These are phyloP conservation scores for Stenodera caucasica DNA, from an alignment of 2,888 invertebrate genomes.

Conservation along the genomic window DNA sequence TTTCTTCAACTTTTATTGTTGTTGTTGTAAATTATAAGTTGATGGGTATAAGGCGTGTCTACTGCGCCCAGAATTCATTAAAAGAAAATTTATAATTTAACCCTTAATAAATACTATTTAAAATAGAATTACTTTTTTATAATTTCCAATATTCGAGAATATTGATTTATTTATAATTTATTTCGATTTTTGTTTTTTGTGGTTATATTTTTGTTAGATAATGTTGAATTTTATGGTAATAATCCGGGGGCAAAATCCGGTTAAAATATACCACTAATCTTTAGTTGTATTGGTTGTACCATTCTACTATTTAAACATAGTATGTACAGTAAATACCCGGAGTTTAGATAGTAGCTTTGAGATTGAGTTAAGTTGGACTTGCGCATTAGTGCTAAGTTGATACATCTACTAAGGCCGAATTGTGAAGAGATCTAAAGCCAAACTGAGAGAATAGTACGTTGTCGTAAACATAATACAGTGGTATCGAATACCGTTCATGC, in stretches of 20 bases:
- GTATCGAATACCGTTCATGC: constrained; percentile 29
- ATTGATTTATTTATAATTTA: no score
- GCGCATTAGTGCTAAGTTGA: constrained; percentile 8
- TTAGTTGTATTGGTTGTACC: background rate
- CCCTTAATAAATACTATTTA: background rate
- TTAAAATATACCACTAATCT: background rate
- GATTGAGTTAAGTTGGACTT: constrained; percentile 16
- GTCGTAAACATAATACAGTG: constrained; percentile 19
- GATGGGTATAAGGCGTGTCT: constrained; percentile 11
- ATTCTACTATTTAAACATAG: background rate
- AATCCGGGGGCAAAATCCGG: constrained; percentile 5
- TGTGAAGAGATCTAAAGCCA: background rate
- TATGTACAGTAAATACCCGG: background rate
- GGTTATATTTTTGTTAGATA: background rate
- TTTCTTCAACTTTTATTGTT: no score
- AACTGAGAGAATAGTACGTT: constrained; percentile 20
- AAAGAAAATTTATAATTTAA: background rate
- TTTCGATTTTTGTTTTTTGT: no score
- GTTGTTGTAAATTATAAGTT: constrained; percentile 10
- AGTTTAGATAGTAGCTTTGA: background rate
- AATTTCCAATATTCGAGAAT: no score
- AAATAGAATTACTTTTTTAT: no score
- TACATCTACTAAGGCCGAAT: constrained; percentile 8
- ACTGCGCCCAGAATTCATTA: background rate
- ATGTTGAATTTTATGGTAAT: background rate